phyloP scores from a whole-genome alignment of 2,888 invertebrate species.

The Parnassius mnemosyne region DNA sequence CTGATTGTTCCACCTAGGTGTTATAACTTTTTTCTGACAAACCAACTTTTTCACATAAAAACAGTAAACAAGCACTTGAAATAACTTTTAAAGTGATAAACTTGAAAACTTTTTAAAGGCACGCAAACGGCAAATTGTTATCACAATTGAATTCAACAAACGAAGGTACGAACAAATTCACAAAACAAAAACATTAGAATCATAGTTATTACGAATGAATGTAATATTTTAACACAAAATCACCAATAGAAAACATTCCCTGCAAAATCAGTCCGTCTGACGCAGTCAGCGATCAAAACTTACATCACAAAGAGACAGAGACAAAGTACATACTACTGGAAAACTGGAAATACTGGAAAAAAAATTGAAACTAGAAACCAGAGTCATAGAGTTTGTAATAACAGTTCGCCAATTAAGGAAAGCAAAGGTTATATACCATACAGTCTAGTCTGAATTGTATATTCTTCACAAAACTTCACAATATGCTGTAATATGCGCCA shows the following conservation, averaged over 20 bases:
- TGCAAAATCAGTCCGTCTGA: conserved; percentile 24
- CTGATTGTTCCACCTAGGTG: too few relatives aligned
- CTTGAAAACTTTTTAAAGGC: conserved; percentile 60
- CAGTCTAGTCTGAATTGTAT: too few relatives aligned
- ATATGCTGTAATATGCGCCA: too few relatives aligned
- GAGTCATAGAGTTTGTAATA: too few relatives aligned
- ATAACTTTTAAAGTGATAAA: conserved; percentile 49
- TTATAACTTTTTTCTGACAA: conserved; percentile 15
- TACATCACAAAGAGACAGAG: conserved; percentile 27
- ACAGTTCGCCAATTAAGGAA: too few relatives aligned
- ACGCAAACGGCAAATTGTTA: conserved; percentile 44
- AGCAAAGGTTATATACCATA: too few relatives aligned
- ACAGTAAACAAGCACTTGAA: conserved; percentile 43
- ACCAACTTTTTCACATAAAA: conserved; percentile 34
- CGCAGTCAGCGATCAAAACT: conserved; percentile 31
- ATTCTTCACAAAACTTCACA: too few relatives aligned
- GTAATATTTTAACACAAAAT: conserved; percentile 19
- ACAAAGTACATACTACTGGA: too few relatives aligned
- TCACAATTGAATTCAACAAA: conserved; percentile 36
- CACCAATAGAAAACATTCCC: conserved; percentile 11
- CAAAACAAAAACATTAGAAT: conserved; percentile 30
- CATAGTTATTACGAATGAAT: conserved; percentile 8
- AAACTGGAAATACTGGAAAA: too few relatives aligned
- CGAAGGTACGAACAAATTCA: conserved; percentile 35
- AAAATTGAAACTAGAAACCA: too few relatives aligned